phyloP scores from a whole-genome alignment of 2,113 vertebrate genomes.

The Saguinus imperator region DNA sequence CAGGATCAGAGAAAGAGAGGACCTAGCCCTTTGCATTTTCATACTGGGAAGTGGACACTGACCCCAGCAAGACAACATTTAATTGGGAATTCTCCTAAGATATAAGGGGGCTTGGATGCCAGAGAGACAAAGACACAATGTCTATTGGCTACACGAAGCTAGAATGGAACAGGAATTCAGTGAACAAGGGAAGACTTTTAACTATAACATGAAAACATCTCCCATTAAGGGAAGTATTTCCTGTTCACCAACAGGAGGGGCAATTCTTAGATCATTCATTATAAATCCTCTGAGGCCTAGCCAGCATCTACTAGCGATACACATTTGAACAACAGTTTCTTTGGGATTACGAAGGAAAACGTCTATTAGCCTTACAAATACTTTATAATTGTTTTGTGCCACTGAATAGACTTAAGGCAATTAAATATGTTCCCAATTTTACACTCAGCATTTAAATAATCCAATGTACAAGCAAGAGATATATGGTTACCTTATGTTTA shows the following conservation, averaged over 20 bases:
- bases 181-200: neutral
- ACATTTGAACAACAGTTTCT: neutral
- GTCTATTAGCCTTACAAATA: neutral
- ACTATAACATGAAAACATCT: neutral
- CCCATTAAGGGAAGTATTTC: neutral
- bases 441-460: conserved; percentile 37
- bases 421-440: conserved; percentile 34
- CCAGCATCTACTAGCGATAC: neutral
- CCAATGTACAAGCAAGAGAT: conserved; percentile 16
- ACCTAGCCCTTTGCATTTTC: neutral
- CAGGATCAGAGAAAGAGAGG: neutral
- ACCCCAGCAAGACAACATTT: neutral
- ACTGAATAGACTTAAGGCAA: conserved; percentile 23
- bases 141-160: neutral
- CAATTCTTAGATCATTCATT: neutral
- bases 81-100: neutral
- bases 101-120: neutral
- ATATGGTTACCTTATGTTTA: conserved; percentile 5
- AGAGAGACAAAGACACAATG: neutral
- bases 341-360: neutral
- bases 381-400: neutral
- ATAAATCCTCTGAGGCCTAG: neutral
- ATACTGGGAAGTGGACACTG: neutral
- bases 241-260: neutral
- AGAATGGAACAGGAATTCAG: neutral